Evolutionary conservation across 2,797 vertebrate species (phyloP).

Genomic region (Decapterus maruadsi): DNA sequence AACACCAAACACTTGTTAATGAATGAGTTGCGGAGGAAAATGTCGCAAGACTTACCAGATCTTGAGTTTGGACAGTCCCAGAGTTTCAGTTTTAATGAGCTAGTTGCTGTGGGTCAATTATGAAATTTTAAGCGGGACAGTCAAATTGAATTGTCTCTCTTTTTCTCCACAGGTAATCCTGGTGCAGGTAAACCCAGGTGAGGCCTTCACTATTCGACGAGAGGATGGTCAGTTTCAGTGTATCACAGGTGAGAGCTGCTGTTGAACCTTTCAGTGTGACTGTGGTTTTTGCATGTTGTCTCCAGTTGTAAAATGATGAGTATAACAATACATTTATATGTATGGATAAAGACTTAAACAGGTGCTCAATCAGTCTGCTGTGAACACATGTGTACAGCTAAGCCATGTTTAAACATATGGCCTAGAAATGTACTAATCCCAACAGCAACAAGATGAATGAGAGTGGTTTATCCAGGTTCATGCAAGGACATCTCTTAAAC

Average conservation of each 20-base stretch:
- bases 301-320: background rate
- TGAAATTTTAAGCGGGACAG: background rate
- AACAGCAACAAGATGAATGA: slow-evolving; percentile 1
- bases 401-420: background rate
- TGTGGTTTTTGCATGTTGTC: background rate
- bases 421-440: background rate
- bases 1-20: background rate
- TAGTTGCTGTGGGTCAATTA: background rate
- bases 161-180: slow-evolving; percentile 92
- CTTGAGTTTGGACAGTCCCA: background rate
- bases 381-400: background rate
- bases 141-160: slow-evolving; percentile 3
- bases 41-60: background rate
- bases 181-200: slow-evolving; percentile 99
- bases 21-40: too few species aligned
- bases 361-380: background rate
- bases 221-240: slow-evolving; percentile 99
- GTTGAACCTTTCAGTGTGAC: background rate
- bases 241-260: slow-evolving; percentile 92
- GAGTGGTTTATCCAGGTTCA: background rate
- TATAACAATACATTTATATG: background rate
- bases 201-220: slow-evolving; percentile 99
- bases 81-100: background rate
- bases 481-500: background rate
- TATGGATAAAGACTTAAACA: background rate